These are phyloP conservation scores for Heliconius himera DNA, from an alignment of 1,140 invertebrate species.

Conservation along the genomic window DNA sequence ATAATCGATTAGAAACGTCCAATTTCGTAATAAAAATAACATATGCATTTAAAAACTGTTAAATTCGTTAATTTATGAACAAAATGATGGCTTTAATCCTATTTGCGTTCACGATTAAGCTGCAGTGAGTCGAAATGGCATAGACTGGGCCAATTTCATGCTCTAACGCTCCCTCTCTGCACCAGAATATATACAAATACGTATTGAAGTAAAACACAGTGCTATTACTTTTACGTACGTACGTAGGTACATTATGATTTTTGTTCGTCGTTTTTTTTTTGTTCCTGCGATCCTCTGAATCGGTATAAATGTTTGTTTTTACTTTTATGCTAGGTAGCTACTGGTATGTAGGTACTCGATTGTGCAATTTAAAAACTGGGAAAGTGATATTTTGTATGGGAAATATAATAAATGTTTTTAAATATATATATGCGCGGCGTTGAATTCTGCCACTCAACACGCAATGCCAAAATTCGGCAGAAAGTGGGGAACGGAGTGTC, in stretches of 20 bases:
- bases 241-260: slow-evolving; percentile 2
- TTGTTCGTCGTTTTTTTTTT: slow-evolving; percentile 2
- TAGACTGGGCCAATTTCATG: slow-evolving; percentile 76
- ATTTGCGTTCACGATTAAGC: slow-evolving; percentile 63
- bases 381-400: not conserved
- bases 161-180: slow-evolving; percentile 71
- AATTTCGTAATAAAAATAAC: not conserved
- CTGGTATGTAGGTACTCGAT: not conserved
- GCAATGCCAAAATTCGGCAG: no score
- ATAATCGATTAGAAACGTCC: not conserved
- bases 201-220: slow-evolving; percentile 40
- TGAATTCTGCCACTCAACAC: no score
- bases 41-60: slow-evolving; percentile 16
- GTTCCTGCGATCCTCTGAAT: not conserved
- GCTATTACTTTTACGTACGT: slow-evolving; percentile 35
- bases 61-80: slow-evolving; percentile 53
- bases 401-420: no score
- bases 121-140: slow-evolving; percentile 59
- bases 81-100: slow-evolving; percentile 52
- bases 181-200: slow-evolving; percentile 53
- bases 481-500: no score
- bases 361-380: not conserved
- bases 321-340: not conserved
- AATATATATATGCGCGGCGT: no score
- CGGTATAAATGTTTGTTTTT: not conserved